Percentiles rank a stretch among this genome's conserved stretches.
Conservation (phyloP, 2,888 invertebrate genomes). For the Agonopterix subpropinquella region DNA sequence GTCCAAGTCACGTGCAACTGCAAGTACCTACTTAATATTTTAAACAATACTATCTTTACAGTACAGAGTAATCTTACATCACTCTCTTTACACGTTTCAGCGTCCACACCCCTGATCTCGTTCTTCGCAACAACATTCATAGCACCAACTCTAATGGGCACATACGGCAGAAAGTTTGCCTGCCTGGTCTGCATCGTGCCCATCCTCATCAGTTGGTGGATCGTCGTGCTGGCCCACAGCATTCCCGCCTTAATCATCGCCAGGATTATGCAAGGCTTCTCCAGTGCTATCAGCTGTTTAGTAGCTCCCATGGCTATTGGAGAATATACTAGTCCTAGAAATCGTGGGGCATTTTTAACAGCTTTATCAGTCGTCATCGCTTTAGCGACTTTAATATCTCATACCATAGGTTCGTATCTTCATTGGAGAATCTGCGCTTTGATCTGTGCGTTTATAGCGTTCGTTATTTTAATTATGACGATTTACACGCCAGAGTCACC, state of each 20-base stretch:
- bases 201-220: constrained; percentile 69
- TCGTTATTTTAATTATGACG: constrained; percentile 54
- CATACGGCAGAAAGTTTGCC: constrained; percentile 68
- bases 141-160: constrained; percentile 62
- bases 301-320: constrained; percentile 67
- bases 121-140: constrained; percentile 45
- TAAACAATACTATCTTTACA: too few relatives aligned
- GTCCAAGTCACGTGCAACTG: too few relatives aligned
- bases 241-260: constrained; percentile 42
- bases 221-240: constrained; percentile 36
- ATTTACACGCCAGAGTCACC: constrained; percentile 77
- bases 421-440: constrained; percentile 72
- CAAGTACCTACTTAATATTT: too few relatives aligned
- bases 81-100: too few relatives aligned
- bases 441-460: constrained; percentile 55
- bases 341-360: constrained; percentile 76
- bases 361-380: constrained; percentile 76
- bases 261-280: constrained; percentile 55
- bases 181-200: constrained; percentile 61
- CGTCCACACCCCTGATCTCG: constrained; percentile 46
- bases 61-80: too few relatives aligned
- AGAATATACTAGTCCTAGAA: constrained; percentile 72
- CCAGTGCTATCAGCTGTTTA: constrained; percentile 67
- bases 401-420: constrained; percentile 75
- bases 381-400: constrained; percentile 74